Evolutionary conservation across 2,113 vertebrate species (phyloP).

Genomic region (Amphiprion ocellaris): DNA sequence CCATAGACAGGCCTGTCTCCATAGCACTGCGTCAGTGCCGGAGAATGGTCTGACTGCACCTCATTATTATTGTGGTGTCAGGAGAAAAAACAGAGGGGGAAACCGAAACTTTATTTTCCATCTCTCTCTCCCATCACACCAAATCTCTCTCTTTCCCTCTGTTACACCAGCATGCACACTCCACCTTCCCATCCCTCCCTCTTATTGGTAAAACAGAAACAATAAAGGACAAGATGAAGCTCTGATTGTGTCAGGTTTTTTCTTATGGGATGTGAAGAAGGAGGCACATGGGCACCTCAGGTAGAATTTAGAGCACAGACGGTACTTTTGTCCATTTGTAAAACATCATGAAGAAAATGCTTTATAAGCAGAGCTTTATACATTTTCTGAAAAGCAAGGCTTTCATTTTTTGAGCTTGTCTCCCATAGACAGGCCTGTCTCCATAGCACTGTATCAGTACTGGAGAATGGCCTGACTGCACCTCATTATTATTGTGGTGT

Average conservation of each 20-base stretch:
- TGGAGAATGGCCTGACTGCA: too few relatives aligned
- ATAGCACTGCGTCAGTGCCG: too few relatives aligned
- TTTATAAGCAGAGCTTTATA: slow-evolving; percentile 3
- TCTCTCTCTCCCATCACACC: slow-evolving; percentile 36
- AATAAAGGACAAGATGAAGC: background rate
- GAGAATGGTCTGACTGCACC: too few relatives aligned
- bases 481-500: too few relatives aligned
- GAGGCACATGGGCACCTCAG: slow-evolving; percentile 10
- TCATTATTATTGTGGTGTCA: background rate
- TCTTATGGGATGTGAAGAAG: slow-evolving; percentile 23
- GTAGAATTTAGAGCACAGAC: slow-evolving; percentile 25
- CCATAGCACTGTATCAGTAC: too few relatives aligned
- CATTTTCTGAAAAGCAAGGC: background rate
- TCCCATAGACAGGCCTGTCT: too few relatives aligned
- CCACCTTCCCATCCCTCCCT: slow-evolving; percentile 20
- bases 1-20: too few relatives aligned
- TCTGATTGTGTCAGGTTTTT: background rate
- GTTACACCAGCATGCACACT: slow-evolving; percentile 19
- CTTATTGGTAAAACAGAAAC: background rate
- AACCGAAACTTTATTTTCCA: slow-evolving; percentile 49
- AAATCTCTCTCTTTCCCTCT: slow-evolving; percentile 26
- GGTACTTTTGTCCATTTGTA: slow-evolving; percentile 5
- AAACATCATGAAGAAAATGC: slow-evolving; percentile 2
- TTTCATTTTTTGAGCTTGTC: background rate
- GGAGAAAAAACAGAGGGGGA: slow-evolving; percentile 12